phyloP scores from a whole-genome alignment of 2,113 vertebrate species.

The Phylloscopus trochilus region DNA sequence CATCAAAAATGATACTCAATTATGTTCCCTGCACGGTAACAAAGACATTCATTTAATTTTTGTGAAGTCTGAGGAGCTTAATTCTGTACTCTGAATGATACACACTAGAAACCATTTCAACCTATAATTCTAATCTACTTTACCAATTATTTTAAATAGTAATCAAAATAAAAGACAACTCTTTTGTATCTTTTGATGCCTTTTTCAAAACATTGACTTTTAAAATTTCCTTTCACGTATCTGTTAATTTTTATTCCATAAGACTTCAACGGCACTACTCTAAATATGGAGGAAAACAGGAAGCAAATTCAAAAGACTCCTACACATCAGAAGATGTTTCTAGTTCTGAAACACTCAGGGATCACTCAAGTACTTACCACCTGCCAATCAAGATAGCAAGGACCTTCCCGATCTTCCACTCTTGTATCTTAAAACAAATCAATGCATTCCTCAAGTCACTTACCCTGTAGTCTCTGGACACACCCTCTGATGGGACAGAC shows the following conservation, averaged over 20 bases:
- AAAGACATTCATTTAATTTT: not conserved
- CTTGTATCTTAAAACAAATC: not conserved
- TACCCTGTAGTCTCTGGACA: constrained; percentile 87
- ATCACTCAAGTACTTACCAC: not conserved
- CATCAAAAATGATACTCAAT: not conserved
- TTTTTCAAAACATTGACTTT: not conserved
- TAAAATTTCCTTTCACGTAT: not conserved
- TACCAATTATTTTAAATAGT: not conserved
- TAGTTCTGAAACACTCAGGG: not conserved
- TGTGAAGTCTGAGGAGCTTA: not conserved
- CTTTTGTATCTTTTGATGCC: not conserved
- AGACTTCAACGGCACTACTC: not conserved
- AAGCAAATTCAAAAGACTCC: not conserved
- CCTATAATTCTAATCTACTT: not conserved
- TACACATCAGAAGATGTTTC: not conserved
- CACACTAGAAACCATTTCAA: not conserved
- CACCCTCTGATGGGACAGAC: constrained; percentile 75
- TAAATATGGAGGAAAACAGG: not conserved
- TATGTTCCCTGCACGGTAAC: not conserved
- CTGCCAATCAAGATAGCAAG: not conserved
- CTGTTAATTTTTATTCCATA: not conserved
- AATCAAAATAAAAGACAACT: not conserved
- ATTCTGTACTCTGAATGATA: not conserved
- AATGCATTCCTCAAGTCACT: constrained; percentile 31
- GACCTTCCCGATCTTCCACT: not conserved